These are phyloP conservation scores for Ophion ventricosus DNA, from an alignment of 2,888 invertebrate genomes.

Conservation along the genomic window DNA sequence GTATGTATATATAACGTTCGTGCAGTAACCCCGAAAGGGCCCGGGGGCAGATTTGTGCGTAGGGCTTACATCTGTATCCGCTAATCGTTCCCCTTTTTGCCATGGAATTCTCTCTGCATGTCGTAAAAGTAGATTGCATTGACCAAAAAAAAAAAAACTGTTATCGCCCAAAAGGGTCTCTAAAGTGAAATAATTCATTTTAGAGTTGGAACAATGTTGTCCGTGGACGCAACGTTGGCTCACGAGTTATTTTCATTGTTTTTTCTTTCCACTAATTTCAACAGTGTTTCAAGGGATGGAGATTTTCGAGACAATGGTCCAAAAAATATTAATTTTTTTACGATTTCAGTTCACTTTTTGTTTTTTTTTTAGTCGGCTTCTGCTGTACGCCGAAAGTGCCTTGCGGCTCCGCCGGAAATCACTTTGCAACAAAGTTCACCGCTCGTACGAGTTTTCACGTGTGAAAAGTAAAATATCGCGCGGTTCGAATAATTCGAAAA, in stretches of 20 bases:
- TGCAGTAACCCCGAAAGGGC: conserved; percentile 10
- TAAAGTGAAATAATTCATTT: too few relatives aligned
- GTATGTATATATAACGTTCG: too few relatives aligned
- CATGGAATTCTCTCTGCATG: background rate
- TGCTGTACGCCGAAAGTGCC: background rate
- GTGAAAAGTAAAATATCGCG: background rate
- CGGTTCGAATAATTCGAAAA: background rate
- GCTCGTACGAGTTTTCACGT: background rate
- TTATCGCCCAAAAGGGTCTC: too few relatives aligned
- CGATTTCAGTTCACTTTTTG: too few relatives aligned
- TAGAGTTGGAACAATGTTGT: too few relatives aligned
- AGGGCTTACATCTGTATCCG: conserved; percentile 76
- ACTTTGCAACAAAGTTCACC: background rate
- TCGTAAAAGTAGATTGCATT: conserved; percentile 10
- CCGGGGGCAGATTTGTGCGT: conserved; percentile 58
- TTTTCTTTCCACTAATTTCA: too few relatives aligned
- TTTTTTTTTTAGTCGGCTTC: too few relatives aligned
- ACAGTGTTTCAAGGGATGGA: too few relatives aligned
- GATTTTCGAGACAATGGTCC: too few relatives aligned
- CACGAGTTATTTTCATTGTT: too few relatives aligned
- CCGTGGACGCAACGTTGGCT: too few relatives aligned
- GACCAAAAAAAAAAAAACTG: conserved; percentile 9
- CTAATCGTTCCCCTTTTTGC: conserved; percentile 74
- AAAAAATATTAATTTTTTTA: too few relatives aligned
- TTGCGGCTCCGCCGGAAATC: background rate